phyloP scores from a whole-genome alignment of 2,888 invertebrate genomes.

The Periphyllus acericola region DNA sequence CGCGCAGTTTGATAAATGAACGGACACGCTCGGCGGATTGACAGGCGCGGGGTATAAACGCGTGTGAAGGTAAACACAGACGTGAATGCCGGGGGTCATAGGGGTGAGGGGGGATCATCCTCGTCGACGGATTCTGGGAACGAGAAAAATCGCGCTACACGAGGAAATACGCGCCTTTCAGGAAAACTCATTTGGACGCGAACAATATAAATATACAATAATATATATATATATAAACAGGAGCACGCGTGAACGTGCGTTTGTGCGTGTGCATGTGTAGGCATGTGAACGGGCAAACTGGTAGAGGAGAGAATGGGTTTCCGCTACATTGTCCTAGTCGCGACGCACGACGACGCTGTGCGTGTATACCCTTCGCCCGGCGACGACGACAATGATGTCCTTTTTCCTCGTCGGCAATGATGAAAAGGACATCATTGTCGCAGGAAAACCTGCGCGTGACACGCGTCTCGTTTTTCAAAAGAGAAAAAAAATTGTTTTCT shows the following conservation, averaged over 20 bases:
- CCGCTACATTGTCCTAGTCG: conserved; percentile 27
- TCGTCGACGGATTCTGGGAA: not conserved
- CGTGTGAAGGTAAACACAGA: not conserved
- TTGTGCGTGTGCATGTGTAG: not conserved
- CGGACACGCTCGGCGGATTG: not conserved
- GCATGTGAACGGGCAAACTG: not conserved
- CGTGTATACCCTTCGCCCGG: not conserved
- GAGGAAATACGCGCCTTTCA: not conserved
- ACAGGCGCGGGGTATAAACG: not conserved
- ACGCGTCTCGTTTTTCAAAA: not conserved
- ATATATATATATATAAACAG: not conserved
- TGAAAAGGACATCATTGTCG: conserved; percentile 45
- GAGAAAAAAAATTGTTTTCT: conserved; percentile 17
- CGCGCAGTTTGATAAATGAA: not conserved
- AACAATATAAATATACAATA: conserved; percentile 19
- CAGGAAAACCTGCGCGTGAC: conserved; percentile 45
- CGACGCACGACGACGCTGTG: not conserved
- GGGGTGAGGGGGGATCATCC: not conserved
- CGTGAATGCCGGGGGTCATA: not conserved
- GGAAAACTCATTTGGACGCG: conserved; percentile 22
- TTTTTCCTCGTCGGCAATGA: not conserved
- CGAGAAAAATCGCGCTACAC: not conserved
- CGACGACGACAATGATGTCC: conserved; percentile 12
- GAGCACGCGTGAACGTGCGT: not conserved
- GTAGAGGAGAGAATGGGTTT: not conserved